Base-by-base conservation (phyloP, 2,113 vertebrate species). In the Nothocercus nigrocapillus region DNA sequence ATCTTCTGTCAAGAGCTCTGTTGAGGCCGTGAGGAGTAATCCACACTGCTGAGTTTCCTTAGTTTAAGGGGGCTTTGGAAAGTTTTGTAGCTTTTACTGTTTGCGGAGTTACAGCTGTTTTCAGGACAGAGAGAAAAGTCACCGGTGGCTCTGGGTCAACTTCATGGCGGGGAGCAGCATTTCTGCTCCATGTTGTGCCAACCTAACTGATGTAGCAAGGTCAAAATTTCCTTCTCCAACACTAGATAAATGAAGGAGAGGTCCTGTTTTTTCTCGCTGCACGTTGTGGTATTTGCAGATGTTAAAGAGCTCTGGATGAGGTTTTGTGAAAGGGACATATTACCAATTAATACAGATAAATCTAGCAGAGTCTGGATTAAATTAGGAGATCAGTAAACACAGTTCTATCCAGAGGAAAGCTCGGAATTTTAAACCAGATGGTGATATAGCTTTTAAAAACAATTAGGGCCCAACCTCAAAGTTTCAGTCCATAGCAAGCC, bases 21-120 rank as follows among this genome's bases (percentile, higher is more conserved):
- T 32, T 25, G 22, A 53, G 34, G 47, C 19, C 8, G 7, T 5
- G 8, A 4, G 13, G 11, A 28, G 3, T 8, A 3, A 15, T 21
- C 40, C 3, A 66, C 17, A 58, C 67, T 25, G 8, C 17, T 27
- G 51, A 17, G 22, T 34, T 62, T 63, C 22, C 72, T 75, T 64
- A 7, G 19, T 61, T 82, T 45, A 75, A 28, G 24, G 25, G 32
- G 28, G 10, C 7, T 82, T 86, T 78, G 45, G 62, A 79, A 25
- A 17, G 12, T 24, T 44, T 42, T 30, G 15, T 44, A 16, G 62
- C n/a, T 28, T 58, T 58, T 82, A 27, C 30, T 44, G 17, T 47
- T 85, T 78, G 22, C 30, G 34, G 34, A 14, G 14, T 5, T 3
- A 4, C 12, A 45, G n/a, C 17, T 0, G 0, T 42, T 69, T 34